Percentiles rank a stretch among this genome's conserved stretches.
These are phyloP conservation scores for Pseudomyrmex concolor DNA, from an alignment of 1,140 invertebrate genomes.

Conservation along the genomic window DNA sequence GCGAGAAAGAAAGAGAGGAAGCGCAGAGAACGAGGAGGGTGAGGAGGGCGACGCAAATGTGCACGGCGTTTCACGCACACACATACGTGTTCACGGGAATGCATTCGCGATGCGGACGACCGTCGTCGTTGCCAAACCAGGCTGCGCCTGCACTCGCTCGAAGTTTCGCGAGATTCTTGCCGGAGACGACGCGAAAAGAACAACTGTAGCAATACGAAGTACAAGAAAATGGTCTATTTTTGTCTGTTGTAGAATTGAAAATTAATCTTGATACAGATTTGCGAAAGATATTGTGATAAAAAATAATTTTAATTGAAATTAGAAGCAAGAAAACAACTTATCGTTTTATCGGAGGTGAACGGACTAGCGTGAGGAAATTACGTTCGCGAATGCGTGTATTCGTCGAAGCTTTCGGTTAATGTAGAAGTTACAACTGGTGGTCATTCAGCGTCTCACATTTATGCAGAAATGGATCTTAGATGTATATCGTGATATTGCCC, in stretches of 20 bases:
- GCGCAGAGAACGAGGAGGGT: neutral
- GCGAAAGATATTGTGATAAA: neutral
- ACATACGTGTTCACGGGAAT: conserved; percentile 18
- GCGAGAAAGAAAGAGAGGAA: neutral
- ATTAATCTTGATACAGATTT: neutral
- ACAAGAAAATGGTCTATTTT: neutral
- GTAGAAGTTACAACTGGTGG: neutral
- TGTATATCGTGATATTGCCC: conserved; percentile 31
- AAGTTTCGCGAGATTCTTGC: conserved; percentile 11
- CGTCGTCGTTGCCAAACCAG: conserved; percentile 64
- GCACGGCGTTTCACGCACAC: conserved; percentile 32
- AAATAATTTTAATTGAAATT: neutral
- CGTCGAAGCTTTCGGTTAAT: neutral
- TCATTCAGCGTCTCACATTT: neutral
- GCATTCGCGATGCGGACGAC: conserved; percentile 60
- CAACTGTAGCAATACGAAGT: neutral
- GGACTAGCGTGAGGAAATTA: neutral
- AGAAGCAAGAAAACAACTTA: neutral
- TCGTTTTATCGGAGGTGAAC: neutral
- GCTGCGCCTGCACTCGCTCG: conserved; percentile 30
- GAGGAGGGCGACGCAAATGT: conserved; percentile 47
- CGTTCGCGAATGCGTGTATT: neutral
- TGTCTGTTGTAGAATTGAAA: neutral
- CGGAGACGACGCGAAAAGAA: conserved; percentile 4
- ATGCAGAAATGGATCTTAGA: conserved; percentile 30